phyloP scores from a whole-genome alignment of 2,797 vertebrate species.

The Acanthurus leucopareius region DNA sequence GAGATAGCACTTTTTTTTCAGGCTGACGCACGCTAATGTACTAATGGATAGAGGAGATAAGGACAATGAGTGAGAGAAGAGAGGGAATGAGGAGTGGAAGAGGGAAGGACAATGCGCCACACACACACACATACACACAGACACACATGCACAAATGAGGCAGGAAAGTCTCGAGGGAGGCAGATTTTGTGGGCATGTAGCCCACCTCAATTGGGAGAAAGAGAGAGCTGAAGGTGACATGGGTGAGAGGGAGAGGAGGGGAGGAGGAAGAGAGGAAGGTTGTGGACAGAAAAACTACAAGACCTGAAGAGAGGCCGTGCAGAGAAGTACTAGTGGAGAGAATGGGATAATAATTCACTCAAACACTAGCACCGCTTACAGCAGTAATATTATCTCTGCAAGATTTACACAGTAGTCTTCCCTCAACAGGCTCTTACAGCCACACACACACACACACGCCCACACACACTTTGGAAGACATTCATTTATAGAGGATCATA shows the following conservation, averaged over 20 bases:
- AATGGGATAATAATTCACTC: constrained; percentile 74
- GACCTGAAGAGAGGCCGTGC: constrained; percentile 47
- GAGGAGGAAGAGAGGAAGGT: not conserved
- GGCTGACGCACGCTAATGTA: constrained; percentile 62
- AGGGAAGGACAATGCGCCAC: constrained; percentile 56
- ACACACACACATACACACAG: constrained; percentile 23
- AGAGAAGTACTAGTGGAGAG: constrained; percentile 41
- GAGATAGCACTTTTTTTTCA: constrained; percentile 37
- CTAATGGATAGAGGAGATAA: constrained; percentile 67
- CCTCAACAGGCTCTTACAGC: constrained; percentile 43
- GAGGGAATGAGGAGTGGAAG: constrained; percentile 26
- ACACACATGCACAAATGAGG: constrained; percentile 37
- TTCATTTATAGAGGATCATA: constrained; percentile 25
- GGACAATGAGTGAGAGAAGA: constrained; percentile 43
- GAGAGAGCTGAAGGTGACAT: constrained; percentile 75
- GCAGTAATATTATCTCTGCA: constrained; percentile 59
- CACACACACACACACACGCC: constrained; percentile 14
- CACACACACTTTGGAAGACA: constrained; percentile 2
- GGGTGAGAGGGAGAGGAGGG: constrained; percentile 38
- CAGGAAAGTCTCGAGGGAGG: constrained; percentile 54
- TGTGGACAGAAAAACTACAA: constrained; percentile 46
- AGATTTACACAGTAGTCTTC: constrained; percentile 57
- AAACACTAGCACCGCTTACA: constrained; percentile 54
- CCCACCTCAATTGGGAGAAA: constrained; percentile 58
- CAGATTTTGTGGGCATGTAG: constrained; percentile 64